Base-by-base conservation (phyloP, 2,888 invertebrate genomes). In the Eupithecia pulchellata region DNA sequence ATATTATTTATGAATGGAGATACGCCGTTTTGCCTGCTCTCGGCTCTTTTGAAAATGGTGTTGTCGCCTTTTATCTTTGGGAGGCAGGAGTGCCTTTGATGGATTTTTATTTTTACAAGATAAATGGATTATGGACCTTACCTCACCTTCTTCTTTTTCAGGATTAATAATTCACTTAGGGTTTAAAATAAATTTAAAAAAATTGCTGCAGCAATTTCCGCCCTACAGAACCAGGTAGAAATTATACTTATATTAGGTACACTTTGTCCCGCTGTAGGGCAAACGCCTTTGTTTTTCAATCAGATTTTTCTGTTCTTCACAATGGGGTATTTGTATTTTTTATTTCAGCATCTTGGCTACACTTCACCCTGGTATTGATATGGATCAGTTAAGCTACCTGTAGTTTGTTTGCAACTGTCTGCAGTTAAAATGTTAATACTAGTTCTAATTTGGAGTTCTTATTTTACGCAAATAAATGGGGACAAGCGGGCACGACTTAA, bases 21-120 rank as follows among this genome's bases (percentile, higher is more conserved):
- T 61, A 61, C 34, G 61, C n/a, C 61, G 61, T 61, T 61, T 61
- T 61, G 61, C 20, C 32, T 30, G 34, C 34, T 61, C 34, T 61
- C 11, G 34, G 61, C 34, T 20, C 61, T 34, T 61, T 61, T 61
- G 34, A 61, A 61, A 60, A 61, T 34, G 60, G 60, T 32, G 61
- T 61, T 61, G 61, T 61, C 61, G 61, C 61, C 61, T 61, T 61
- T 61, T 61, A 61, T 61, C 61, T 61, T 61, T 61, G 61, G 34
- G 20, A 32, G 34, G 32, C 61, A 61, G 60, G 58, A 60, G 61
- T 13, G 5, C 32, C 52, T 52, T 20, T 34, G 61, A 61, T 61
- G 34, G 61, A 25, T 61, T 61, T 61, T 61, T 61, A 60, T 61
- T 61, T 14, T 25, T 25, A 34, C 25, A 60, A 34, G 61, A 36